Evolutionary conservation across 2,113 vertebrate species (phyloP).

Genomic region (Neolamprologus sp.): DNA sequence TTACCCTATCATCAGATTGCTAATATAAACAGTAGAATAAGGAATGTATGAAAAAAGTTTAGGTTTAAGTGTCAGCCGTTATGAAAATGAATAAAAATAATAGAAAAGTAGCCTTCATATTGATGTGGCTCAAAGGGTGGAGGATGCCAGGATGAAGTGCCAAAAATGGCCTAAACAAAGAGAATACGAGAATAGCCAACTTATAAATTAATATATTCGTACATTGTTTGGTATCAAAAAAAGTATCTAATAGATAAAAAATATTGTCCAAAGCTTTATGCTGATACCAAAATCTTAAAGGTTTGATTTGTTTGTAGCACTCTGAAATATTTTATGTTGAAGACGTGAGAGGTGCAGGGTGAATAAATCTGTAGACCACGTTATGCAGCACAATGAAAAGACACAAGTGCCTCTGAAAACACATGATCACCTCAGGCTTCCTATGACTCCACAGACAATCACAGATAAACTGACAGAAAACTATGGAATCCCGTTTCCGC

Average conservation of each 20-base stretch:
- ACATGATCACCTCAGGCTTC: background rate
- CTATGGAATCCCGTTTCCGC: no score
- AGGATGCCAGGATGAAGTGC: background rate
- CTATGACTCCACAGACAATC: background rate
- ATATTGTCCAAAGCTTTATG: background rate
- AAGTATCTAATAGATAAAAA: accelerated
- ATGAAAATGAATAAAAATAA: background rate
- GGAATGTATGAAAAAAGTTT: background rate
- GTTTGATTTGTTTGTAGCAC: background rate
- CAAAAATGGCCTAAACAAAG: background rate
- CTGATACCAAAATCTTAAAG: background rate
- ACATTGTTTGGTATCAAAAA: background rate
- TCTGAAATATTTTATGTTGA: background rate
- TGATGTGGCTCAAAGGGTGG: background rate
- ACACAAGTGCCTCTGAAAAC: background rate
- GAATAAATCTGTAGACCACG: background rate
- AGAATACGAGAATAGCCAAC: background rate
- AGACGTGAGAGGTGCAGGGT: background rate
- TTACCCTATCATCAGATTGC: background rate
- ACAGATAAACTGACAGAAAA: background rate
- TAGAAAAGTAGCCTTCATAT: accelerated
- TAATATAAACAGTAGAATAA: background rate
- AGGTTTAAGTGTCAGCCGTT: background rate
- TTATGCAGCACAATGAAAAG: background rate
- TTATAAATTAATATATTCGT: background rate